Percentiles rank a stretch among this genome's conserved stretches.
Evolutionary conservation across 2,113 vertebrate genomes (phyloP).

Genomic region (Cyphomyrus discorhynchus): DNA sequence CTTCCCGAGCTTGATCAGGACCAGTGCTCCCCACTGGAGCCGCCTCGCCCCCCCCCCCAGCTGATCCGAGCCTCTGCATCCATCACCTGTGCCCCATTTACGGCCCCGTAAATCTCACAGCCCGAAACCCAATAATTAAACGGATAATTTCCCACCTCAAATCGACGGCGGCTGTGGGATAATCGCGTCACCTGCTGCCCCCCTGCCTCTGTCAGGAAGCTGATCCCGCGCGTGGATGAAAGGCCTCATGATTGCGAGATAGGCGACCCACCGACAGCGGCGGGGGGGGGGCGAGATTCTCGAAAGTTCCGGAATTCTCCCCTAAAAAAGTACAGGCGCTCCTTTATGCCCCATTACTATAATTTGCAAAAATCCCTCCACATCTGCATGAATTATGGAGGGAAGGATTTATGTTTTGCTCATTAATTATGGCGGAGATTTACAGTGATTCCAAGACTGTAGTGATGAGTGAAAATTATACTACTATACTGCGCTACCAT

Average conservation of each 20-base stretch:
- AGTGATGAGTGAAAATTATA: not conserved
- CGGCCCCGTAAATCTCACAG: not conserved
- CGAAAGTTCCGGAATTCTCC: not conserved
- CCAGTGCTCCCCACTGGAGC: not conserved
- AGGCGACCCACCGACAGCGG: not conserved
- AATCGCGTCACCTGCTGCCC: constrained; percentile 39
- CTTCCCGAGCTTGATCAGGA: not conserved
- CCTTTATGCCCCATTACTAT: not conserved
- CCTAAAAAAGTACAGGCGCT: not conserved
- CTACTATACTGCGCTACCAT: not conserved
- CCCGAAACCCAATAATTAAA: constrained; percentile 49
- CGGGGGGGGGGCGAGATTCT: not conserved
- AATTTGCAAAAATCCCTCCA: not conserved
- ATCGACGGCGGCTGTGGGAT: constrained; percentile 35
- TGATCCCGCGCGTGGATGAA: not conserved
- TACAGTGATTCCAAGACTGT: not conserved
- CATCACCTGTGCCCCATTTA: constrained; percentile 7
- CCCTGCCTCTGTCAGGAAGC: constrained; percentile 11
- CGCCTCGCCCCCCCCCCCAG: not conserved
- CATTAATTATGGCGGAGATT: not conserved
- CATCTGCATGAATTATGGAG: not conserved
- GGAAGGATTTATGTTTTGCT: not conserved
- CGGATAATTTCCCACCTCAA: constrained; percentile 48
- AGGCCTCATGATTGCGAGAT: not conserved
- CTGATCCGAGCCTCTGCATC: not conserved